Conservation (phyloP, 2,888 invertebrate genomes). For the Caenorhabditis zanzibari region DNA sequence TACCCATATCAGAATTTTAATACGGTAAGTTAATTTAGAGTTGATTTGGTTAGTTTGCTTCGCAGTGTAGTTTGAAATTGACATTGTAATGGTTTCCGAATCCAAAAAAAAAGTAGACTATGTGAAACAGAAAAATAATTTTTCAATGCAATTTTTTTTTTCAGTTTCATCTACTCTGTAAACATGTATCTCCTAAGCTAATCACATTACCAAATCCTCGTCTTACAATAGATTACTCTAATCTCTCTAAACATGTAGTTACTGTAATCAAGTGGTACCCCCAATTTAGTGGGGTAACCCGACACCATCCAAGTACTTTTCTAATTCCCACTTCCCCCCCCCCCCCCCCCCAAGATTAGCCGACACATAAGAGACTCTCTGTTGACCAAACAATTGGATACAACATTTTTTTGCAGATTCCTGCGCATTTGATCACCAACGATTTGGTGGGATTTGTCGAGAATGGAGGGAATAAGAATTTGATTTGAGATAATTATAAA, state of each 20-base stretch:
- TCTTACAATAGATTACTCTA: constrained; percentile 6
- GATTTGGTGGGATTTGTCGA: constrained; percentile 14
- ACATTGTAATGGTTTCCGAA: too few species aligned
- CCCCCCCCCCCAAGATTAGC: constrained; percentile 41
- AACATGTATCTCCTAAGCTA: too few species aligned
- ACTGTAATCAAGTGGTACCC: constrained; percentile 13
- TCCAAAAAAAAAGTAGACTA: too few species aligned
- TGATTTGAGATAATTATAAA: neutral
- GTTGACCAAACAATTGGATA: constrained; percentile 1
- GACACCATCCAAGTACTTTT: neutral
- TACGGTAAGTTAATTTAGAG: constrained; percentile 41
- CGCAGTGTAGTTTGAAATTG: too few species aligned
- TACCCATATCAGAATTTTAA: constrained; percentile 47
- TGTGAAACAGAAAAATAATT: too few species aligned
- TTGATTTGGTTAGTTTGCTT: too few species aligned
- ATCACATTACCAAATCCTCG: too few species aligned
- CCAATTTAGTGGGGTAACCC: constrained; percentile 10
- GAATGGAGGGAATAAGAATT: constrained; percentile 6
- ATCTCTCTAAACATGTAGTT: constrained; percentile 4
- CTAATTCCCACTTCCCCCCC: too few species aligned
- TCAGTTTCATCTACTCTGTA: too few species aligned
- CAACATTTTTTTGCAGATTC: constrained; percentile 30
- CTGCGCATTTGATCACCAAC: constrained; percentile 15
- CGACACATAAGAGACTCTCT: neutral
- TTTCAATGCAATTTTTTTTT: too few species aligned